phyloP scores from a whole-genome alignment of 2,113 vertebrate species.

The Elgaria multicarinata region DNA sequence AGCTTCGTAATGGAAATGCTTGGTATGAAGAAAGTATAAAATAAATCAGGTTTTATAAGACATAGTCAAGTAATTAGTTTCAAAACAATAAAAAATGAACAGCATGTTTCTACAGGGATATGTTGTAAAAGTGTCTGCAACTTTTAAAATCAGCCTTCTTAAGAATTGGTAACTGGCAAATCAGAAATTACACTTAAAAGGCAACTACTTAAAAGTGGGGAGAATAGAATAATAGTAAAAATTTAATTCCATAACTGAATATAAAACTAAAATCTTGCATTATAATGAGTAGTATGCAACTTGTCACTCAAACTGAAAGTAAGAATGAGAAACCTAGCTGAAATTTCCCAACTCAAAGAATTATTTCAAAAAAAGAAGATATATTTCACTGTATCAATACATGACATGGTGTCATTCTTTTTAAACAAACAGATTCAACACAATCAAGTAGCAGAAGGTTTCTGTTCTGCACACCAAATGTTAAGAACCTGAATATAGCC shows the following conservation, averaged over 20 bases:
- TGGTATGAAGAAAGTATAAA: slow-evolving; percentile 81
- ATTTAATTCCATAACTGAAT: not conserved
- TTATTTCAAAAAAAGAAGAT: not conserved
- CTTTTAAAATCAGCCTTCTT: slow-evolving; percentile 33
- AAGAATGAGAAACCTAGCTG: slow-evolving; percentile 5
- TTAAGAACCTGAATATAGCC: not conserved
- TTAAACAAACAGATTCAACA: not conserved
- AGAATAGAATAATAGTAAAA: slow-evolving; percentile 10
- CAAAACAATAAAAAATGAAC: slow-evolving; percentile 54
- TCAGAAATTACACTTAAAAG: not conserved
- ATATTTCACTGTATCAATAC: not conserved
- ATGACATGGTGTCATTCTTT: not conserved
- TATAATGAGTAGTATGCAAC: not conserved
- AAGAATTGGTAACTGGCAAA: not conserved
- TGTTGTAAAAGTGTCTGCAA: slow-evolving; percentile 47
- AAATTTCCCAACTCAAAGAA: not conserved
- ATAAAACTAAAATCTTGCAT: slow-evolving; percentile 4
- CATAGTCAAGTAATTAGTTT: slow-evolving; percentile 81
- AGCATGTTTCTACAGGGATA: slow-evolving; percentile 47
- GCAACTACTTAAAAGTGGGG: not conserved
- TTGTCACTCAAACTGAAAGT: not conserved
- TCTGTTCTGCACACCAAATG: not conserved
- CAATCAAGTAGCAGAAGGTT: not conserved
- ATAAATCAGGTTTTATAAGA: slow-evolving; percentile 86
- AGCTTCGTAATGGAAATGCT: slow-evolving; percentile 83